These are phyloP conservation scores for Solea solea DNA, from an alignment of 2,113 vertebrate species.

Conservation along the genomic window DNA sequence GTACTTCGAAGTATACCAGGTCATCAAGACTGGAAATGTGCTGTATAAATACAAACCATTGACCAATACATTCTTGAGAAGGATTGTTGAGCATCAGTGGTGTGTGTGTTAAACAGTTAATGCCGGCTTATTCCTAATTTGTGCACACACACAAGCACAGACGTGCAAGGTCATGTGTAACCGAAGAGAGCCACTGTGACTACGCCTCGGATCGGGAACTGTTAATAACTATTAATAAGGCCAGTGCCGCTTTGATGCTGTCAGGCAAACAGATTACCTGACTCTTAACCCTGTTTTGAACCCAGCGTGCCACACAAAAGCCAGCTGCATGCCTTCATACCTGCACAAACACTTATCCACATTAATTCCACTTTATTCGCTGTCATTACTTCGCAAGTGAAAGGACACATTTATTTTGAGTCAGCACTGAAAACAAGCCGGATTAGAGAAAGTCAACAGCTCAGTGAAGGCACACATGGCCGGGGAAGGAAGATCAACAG, in stretches of 20 bases:
- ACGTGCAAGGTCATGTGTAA: conserved; percentile 43
- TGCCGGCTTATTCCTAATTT: neutral
- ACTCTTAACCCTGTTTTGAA: conserved; percentile 71
- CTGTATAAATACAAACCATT: no score
- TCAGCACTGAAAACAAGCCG: conserved; percentile 44
- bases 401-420: conserved; percentile 51
- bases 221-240: conserved; percentile 43
- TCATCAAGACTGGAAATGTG: no score
- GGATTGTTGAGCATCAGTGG: no score
- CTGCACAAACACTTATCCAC: conserved; percentile 63
- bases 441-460: conserved; percentile 60
- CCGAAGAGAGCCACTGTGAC: conserved; percentile 35
- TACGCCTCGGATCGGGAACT: conserved; percentile 37
- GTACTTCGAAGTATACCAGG: no score
- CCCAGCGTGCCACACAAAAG: conserved; percentile 59
- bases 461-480: conserved; percentile 30
- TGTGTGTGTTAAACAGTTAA: neutral
- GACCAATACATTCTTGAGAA: no score
- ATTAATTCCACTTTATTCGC: conserved; percentile 66
- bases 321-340: conserved; percentile 43
- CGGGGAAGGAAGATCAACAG: conserved; percentile 50
- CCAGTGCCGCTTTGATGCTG: conserved; percentile 66
- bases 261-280: conserved; percentile 64
- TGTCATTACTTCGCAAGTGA: conserved; percentile 43
- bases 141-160: neutral